These are phyloP conservation scores for Heteromurus nitidus DNA, from an alignment of 2,888 invertebrate species.

Conservation along the genomic window DNA sequence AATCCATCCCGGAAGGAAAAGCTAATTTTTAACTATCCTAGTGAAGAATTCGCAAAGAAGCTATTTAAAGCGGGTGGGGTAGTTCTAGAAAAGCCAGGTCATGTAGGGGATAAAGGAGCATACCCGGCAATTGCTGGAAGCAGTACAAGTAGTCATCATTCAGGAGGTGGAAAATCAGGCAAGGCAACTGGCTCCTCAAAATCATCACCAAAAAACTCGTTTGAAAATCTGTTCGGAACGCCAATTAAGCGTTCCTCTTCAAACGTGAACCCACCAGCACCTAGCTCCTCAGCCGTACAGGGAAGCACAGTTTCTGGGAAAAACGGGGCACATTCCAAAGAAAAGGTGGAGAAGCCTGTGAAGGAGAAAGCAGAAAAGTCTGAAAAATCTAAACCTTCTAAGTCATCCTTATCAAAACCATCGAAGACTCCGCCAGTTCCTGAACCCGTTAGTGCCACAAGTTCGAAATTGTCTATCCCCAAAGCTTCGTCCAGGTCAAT, in stretches of 20 bases:
- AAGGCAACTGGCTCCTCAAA: slow-evolving; percentile 66
- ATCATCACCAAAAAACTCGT: slow-evolving; percentile 78
- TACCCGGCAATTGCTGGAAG: slow-evolving; percentile 61
- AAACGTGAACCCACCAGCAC: slow-evolving; percentile 41
- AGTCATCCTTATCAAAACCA: slow-evolving; percentile 53
- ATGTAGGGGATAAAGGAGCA: slow-evolving; percentile 53
- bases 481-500: slow-evolving; percentile 60
- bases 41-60: slow-evolving; percentile 92
- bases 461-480: slow-evolving; percentile 63
- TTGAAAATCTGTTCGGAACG: slow-evolving; percentile 88
- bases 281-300: slow-evolving; percentile 42
- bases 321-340: slow-evolving; percentile 64
- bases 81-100: slow-evolving; percentile 60
- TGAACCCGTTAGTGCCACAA: slow-evolving; percentile 51
- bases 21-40: slow-evolving; percentile 88
- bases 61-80: slow-evolving; percentile 89
- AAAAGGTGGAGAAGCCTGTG: slow-evolving; percentile 59
- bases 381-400: slow-evolving; percentile 59
- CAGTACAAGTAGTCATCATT: slow-evolving; percentile 54
- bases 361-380: slow-evolving; percentile 60
- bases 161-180: slow-evolving; percentile 69
- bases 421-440: slow-evolving; percentile 60
- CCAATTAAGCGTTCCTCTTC: slow-evolving; percentile 81
- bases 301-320: slow-evolving; percentile 59
- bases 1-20: slow-evolving; percentile 86